Conservation (phyloP, 2,797 vertebrate species). For the Australoheros facetus region DNA sequence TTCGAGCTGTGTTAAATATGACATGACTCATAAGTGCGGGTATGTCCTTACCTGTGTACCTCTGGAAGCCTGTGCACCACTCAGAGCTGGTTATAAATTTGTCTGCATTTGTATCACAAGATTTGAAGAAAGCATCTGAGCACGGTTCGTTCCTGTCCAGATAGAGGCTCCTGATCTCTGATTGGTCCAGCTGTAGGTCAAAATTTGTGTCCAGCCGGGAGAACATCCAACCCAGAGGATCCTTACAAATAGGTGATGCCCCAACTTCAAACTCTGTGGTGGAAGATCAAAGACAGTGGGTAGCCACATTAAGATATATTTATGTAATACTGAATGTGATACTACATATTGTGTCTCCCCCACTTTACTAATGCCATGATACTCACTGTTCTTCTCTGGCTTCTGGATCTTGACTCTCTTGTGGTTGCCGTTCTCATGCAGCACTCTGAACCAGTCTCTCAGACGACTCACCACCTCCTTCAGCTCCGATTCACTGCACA, state of each 20-base stretch:
- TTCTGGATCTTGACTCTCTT: constrained; percentile 88
- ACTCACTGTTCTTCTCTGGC: constrained; percentile 91
- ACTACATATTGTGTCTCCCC: not conserved
- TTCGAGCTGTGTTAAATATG: not conserved
- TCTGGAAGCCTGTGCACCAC: constrained; percentile 98
- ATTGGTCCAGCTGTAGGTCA: constrained; percentile 91
- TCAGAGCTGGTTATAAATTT: constrained; percentile 92
- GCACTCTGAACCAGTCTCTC: constrained; percentile 94
- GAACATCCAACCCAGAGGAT: constrained; percentile 98
- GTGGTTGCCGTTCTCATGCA: constrained; percentile 90
- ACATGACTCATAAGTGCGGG: constrained; percentile 7
- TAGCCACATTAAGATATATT: not conserved
- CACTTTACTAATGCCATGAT: not conserved
- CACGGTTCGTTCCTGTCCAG: constrained; percentile 92
- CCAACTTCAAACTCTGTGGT: constrained; percentile 88
- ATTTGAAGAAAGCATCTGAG: constrained; percentile 90
- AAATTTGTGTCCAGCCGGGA: constrained; percentile 95
- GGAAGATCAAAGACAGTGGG: not conserved
- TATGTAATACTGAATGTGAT: not conserved
- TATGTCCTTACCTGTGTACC: constrained; percentile 84
- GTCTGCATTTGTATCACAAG: constrained; percentile 90
- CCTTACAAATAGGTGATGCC: constrained; percentile 90
- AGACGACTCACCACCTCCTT: constrained; percentile 90
- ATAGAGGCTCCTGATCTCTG: constrained; percentile 91
- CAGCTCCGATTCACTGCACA: constrained; percentile 90